Evolutionary conservation across 2,113 vertebrate species (phyloP), one percentile per base, ranked within the genome.

Genomic region (Dicrurus megarhynchus): DNA sequence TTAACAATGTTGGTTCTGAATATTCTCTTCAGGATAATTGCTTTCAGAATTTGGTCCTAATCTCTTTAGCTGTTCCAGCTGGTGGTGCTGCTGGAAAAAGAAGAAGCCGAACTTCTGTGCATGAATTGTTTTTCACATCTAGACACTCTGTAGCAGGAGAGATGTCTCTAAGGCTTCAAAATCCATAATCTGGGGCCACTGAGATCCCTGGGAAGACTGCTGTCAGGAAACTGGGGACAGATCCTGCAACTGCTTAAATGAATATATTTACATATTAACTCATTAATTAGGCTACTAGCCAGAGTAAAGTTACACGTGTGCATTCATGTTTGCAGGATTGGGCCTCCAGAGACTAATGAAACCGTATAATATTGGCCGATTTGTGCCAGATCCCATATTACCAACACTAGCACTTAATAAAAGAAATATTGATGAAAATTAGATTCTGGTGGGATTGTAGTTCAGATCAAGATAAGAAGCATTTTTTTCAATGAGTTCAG

Each of bases 351-450:
- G 85, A 56, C 24, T 67, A 63, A 83, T 85, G 78, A 89, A 91
- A 80, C 23, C 6, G 3, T 83, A 13, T 61, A 71, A 68, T 91
- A 41, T 70, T 81, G 75, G 41, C 53, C 7, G 6, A 21, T 90
- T 91, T 92, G 75, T 68, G 55, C 70, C 75, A 91, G 61, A 63
- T 87, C 41, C 82, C 42, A n/a, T 90, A 93, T 85, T 91, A 92
- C 46, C 44, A 70, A 80, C 35, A 52, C 82, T 74, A 87, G 33
- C 75, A 86, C 64, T 50, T 86, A 93, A 91, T 93, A 86, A 95
- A 96, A 95, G 68, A 96, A 92, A 95, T 88, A 83, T 52, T 83
- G 71, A 93, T 94, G 46, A 91, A 85, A 93, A 91, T 85, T 85
- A 61, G 42, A 94, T 88, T 84, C 46, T 90, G 50, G 63, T 77